Base-by-base conservation (phyloP, 92 coral and sea anemone genomes). In the Porites rus region DNA sequence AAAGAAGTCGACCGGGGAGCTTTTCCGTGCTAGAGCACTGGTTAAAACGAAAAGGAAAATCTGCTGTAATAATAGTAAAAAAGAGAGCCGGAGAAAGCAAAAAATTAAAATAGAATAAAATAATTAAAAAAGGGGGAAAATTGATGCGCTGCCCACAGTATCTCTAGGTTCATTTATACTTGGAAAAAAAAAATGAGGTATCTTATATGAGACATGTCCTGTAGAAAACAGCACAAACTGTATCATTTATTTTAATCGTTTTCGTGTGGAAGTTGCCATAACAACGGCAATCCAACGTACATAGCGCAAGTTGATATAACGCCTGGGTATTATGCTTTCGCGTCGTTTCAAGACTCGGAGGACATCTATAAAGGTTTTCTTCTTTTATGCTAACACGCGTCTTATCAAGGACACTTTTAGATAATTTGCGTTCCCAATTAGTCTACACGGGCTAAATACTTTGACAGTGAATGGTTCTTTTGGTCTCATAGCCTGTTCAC, bases 171-270 rank as follows among this genome's bases (percentile, higher is more conserved):
- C 65, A 61, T 61, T 61, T 61, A 61, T 61, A 61, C 65, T 61
- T 61, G 65, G 65, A 28, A 61, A 61, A 61, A 61, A 61, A 61
- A 13, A 3, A 10, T 61, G 65, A 61, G 65, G 65, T 61, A 61
- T 61, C 65, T 61, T 61, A 61, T 61, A 61, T 5, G 65, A 61
- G 65, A 61, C 65, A 8, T 61, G 65, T 61, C 65, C 65, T 61
- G 65, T 61, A 61, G 65, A 61, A 61, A 61, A 61, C 65, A 61
- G 65, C 65, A 61, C 65, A 61, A 61, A 61, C 65, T 61, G 65
- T 61, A 61, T 61, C 65, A 61, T 61, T 7, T 61, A 61, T 61
- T 5, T 12, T 61, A 61, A 61, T 61, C 65, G 13, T 61, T 61
- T 61, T 61, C 17, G 65, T 61, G 65, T 61, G 65, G 65, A 61